Conservation (phyloP, 2,888 invertebrate species). For the Andrena marginata region DNA sequence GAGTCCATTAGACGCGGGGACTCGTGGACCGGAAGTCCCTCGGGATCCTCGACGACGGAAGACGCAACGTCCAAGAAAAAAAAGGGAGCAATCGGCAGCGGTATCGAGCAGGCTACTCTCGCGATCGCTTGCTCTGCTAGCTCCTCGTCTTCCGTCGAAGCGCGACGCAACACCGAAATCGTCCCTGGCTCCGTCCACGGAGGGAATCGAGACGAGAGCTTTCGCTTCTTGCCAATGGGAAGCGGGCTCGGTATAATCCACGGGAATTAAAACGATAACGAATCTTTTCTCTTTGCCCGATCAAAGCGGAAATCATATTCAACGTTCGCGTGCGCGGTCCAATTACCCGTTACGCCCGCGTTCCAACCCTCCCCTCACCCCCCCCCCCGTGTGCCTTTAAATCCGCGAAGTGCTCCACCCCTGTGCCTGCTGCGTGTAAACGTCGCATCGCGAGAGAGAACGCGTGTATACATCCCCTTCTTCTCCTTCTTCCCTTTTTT, state of each 20-base stretch:
- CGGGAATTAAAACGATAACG: conserved; percentile 47
- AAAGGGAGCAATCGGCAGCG: conserved; percentile 18
- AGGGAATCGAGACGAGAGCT: not conserved
- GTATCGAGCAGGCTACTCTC: conserved; percentile 7
- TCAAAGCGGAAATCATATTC: conserved; percentile 50
- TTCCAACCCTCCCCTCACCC: not conserved
- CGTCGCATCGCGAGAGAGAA: conserved; percentile 49
- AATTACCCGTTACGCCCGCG: conserved; percentile 34
- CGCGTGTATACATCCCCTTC: conserved; percentile 14
- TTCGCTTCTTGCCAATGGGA: not conserved
- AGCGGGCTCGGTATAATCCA: conserved; percentile 14
- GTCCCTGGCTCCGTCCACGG: no score
- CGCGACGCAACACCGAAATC: no score
- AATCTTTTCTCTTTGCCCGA: conserved; percentile 26
- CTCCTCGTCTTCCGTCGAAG: not conserved
- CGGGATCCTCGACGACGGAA: conserved; percentile 66
- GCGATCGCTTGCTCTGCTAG: not conserved
- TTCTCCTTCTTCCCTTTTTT: conserved; percentile 33
- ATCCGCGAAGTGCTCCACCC: conserved; percentile 26
- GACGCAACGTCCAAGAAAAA: conserved; percentile 41
- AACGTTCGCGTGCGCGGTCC: conserved; percentile 48
- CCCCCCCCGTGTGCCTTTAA: conserved; percentile 24
- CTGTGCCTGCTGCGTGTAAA: conserved; percentile 50
- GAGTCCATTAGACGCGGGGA: conserved; percentile 75
- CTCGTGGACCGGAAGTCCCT: conserved; percentile 77